These are phyloP conservation scores for Pelodytes ibericus DNA, from an alignment of 2,797 vertebrate species.

Conservation along the genomic window DNA sequence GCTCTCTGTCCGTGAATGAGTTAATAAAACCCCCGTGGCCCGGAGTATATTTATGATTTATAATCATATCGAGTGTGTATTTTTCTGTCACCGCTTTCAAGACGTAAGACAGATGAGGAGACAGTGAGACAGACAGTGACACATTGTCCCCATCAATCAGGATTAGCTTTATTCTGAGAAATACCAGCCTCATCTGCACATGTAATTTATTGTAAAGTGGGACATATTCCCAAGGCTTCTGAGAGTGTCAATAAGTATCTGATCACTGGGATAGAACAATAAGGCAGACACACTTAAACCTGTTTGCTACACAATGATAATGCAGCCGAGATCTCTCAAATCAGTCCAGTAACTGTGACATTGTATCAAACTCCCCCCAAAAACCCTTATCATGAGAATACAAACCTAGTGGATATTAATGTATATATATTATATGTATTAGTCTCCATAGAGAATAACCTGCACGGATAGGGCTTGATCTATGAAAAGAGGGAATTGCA, in stretches of 20 bases:
- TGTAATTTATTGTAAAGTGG: conserved; percentile 17
- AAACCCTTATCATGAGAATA: too few relatives aligned
- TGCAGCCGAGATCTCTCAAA: too few relatives aligned
- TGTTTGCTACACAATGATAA: too few relatives aligned
- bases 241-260: not conserved
- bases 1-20: not conserved
- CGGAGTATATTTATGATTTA: conserved; percentile 31
- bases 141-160: conserved; percentile 43
- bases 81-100: conserved; percentile 20
- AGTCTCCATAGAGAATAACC: too few relatives aligned
- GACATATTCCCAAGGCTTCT: not conserved
- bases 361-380: too few relatives aligned
- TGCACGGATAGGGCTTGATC: too few relatives aligned
- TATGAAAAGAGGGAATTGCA: too few relatives aligned
- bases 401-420: too few relatives aligned
- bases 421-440: too few relatives aligned
- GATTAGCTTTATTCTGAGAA: conserved; percentile 30
- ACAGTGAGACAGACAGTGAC: not conserved
- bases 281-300: too few relatives aligned
- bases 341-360: too few relatives aligned
- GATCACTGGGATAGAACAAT: too few relatives aligned
- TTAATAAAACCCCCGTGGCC: not conserved
- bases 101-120: conserved; percentile 40
- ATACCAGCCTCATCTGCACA: conserved; percentile 29
- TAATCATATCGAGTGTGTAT: conserved; percentile 13